Evolutionary conservation across 2,888 invertebrate genomes (phyloP).

Genomic region (Callimorpha dominula): DNA sequence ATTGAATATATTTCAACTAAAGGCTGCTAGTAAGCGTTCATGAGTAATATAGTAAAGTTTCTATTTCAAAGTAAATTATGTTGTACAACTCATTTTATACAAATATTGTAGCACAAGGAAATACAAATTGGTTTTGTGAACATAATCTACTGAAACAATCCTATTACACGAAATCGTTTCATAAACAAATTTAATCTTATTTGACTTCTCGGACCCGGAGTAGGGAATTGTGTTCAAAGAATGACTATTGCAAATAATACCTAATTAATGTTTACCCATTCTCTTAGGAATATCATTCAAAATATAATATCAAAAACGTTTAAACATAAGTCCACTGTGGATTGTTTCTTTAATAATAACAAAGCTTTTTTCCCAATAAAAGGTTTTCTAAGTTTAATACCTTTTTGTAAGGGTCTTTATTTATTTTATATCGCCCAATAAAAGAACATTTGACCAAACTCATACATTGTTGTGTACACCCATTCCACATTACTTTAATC

Average conservation of each 20-base stretch:
- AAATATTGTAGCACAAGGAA: background rate
- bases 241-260: conserved; percentile 39
- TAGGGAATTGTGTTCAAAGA: conserved; percentile 30
- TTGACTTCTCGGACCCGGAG: conserved; percentile 26
- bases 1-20: too few species aligned
- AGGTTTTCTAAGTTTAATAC: background rate
- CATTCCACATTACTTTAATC: conserved; percentile 15
- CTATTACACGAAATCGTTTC: conserved; percentile 28
- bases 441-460: conserved; percentile 1
- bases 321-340: background rate
- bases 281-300: conserved; percentile 22
- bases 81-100: background rate
- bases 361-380: background rate
- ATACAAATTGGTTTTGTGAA: conserved; percentile 2
- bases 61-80: background rate
- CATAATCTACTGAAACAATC: conserved; percentile 42
- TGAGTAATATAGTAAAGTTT: background rate
- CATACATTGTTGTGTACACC: background rate
- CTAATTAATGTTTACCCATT: conserved; percentile 44
- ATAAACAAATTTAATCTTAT: conserved; percentile 44
- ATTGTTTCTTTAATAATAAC: background rate
- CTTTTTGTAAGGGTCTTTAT: background rate
- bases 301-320: conserved; percentile 23
- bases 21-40: background rate
- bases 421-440: background rate